Conservation (phyloP, 2,797 vertebrate species). For the Tamandua tetradactyla region DNA sequence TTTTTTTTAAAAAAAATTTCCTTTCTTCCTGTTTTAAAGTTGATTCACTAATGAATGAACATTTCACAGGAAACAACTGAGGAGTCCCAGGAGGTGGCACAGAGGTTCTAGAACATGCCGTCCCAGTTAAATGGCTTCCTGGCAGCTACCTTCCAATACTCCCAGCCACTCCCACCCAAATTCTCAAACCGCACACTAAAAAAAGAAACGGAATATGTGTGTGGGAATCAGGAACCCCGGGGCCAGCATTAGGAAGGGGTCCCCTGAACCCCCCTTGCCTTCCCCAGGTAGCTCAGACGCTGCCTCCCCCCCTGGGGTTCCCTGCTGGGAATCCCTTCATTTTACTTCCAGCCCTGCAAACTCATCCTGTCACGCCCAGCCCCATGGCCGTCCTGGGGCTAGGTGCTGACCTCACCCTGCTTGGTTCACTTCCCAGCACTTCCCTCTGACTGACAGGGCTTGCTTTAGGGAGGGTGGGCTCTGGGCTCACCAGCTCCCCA, state of each 20-base stretch:
- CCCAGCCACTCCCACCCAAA: background rate
- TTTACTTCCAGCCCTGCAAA: background rate
- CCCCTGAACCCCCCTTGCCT: background rate
- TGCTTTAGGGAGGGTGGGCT: background rate
- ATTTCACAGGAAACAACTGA: background rate
- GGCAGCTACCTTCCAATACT: background rate
- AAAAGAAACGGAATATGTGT: accelerated
- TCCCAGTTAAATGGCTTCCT: background rate
- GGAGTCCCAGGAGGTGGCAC: background rate
- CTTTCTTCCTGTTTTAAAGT: background rate
- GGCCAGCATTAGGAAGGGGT: background rate
- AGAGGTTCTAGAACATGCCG: background rate
- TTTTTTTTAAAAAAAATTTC: background rate
- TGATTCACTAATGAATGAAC: background rate
- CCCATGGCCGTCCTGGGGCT: background rate
- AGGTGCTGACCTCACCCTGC: background rate
- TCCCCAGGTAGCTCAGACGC: background rate
- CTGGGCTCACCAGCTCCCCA: background rate
- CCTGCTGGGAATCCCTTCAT: accelerated
- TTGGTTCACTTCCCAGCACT: background rate
- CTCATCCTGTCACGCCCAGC: accelerated
- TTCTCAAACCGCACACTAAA: background rate
- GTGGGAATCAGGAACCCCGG: accelerated
- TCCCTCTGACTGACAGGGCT: background rate
- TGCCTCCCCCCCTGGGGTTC: background rate